phyloP scores from a whole-genome alignment of 2,113 vertebrate genomes.

The Thermophis baileyi region DNA sequence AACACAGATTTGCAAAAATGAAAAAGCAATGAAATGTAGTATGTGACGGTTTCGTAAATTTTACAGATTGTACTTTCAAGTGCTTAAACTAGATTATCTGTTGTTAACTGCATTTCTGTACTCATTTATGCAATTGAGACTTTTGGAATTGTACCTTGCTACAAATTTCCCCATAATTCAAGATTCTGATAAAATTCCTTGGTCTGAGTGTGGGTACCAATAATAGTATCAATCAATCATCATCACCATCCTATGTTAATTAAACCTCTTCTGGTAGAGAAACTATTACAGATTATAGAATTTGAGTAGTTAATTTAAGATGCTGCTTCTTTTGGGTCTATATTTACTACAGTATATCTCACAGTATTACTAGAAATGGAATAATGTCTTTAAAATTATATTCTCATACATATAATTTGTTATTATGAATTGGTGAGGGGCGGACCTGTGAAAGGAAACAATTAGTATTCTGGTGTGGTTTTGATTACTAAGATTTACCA shows the following conservation, averaged over 20 bases:
- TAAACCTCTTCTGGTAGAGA: not conserved
- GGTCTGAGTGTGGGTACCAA: not conserved
- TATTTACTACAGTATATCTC: not conserved
- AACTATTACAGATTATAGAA: not conserved
- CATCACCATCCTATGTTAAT: not conserved
- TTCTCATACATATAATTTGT: not conserved
- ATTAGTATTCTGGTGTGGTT: not conserved
- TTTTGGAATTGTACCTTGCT: constrained; percentile 5
- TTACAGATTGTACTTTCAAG: not conserved
- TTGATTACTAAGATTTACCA: not conserved
- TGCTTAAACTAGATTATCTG: not conserved
- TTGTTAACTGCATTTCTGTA: not conserved
- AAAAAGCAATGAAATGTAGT: not conserved
- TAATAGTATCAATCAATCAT: not conserved
- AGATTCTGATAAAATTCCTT: not conserved
- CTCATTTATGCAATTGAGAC: not conserved
- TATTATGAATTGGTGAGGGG: not conserved
- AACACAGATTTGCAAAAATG: constrained; percentile 11
- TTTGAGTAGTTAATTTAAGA: not conserved
- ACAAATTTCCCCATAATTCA: not conserved
- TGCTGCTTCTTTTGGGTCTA: not conserved
- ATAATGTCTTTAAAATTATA: not conserved
- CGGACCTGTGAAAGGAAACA: not conserved
- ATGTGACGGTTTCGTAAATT: not conserved
- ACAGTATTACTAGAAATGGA: not conserved